Base-by-base conservation (phyloP, 2,113 vertebrate genomes). In the Xenopus borealis region DNA sequence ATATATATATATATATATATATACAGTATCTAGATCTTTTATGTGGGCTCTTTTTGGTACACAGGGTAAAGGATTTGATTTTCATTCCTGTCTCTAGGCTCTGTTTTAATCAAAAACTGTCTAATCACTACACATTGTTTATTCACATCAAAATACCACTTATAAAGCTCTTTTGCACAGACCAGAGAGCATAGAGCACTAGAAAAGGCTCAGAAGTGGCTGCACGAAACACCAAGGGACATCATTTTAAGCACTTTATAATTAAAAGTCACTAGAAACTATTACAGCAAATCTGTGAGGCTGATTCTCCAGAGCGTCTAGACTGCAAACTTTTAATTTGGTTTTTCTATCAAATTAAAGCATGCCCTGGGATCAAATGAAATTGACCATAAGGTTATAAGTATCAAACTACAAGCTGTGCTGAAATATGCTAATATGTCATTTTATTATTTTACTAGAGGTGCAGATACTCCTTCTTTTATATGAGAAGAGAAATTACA, bases 331-430 rank as follows among this genome's bases (percentile, higher is more conserved):
- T 62, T 52, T 62, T 75, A 63, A 75, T 69, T 75, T 46, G 63
- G 23, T 40, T 46, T 63, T 30, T 69, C 40, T 62, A 53, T 57
- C 50, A 57, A 30, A 68, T 69, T 46, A 64, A 77, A 63, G 59
- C 17, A 64, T 77, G 67, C 16, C 59, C 69, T 57, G 74, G 19
- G 47, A 77, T 64, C 50, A 46, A 69, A 70, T 12, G 63, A 70
- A 70, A 70, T 77, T 70, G 67, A 77, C 74, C 73, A 75, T 57
- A 33, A 64, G 59, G 66, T 64, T 77, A 70, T 57, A 46, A 64
- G 47, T 61, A 64, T 69, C 59, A 57, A 18, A 70, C n/a, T 70
- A 77, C 74, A 70, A 65, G 72, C 67, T 77, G 74, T 77, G 67
- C 47, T 44, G 73, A 53, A 63, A 63, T 58, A 75, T 69, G 47